These are phyloP conservation scores for Carpatolechia fugitivella DNA, from an alignment of 2,888 invertebrate species.

Conservation along the genomic window DNA sequence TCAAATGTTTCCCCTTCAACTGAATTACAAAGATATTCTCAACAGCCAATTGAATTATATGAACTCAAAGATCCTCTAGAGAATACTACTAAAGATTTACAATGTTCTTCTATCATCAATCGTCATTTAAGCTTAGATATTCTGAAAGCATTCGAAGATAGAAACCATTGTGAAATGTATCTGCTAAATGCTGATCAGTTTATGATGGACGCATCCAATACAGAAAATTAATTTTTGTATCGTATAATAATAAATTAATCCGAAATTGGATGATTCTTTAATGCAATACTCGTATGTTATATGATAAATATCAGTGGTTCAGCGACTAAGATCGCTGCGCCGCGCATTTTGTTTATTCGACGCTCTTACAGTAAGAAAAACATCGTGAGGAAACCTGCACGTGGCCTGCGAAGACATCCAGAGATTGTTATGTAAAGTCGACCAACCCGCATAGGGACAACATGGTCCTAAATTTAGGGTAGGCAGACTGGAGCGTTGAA, in stretches of 20 bases:
- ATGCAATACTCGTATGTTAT: too few relatives aligned
- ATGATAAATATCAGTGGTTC: too few relatives aligned
- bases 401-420: too few relatives aligned
- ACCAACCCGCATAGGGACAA: too few relatives aligned
- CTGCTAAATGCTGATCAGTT: constrained; percentile 34
- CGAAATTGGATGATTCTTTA: too few relatives aligned
- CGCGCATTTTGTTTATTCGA: too few relatives aligned
- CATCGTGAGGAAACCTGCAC: too few relatives aligned
- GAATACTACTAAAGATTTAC: constrained; percentile 34
- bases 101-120: constrained; percentile 44
- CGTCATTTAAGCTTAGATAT: constrained; percentile 36
- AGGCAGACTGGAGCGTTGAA: too few relatives aligned
- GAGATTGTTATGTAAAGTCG: too few relatives aligned
- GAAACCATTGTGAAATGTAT: constrained; percentile 48
- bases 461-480: too few relatives aligned
- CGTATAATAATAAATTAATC: neutral
- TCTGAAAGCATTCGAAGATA: constrained; percentile 35
- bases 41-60: constrained; percentile 31
- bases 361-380: too few relatives aligned
- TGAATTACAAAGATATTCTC: constrained; percentile 32
- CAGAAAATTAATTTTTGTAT: neutral
- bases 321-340: too few relatives aligned
- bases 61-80: constrained; percentile 38
- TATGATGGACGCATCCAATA: constrained; percentile 20
- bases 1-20: neutral